These are phyloP conservation scores for Troides aeacus DNA, from an alignment of 2,888 invertebrate species.

Conservation along the genomic window DNA sequence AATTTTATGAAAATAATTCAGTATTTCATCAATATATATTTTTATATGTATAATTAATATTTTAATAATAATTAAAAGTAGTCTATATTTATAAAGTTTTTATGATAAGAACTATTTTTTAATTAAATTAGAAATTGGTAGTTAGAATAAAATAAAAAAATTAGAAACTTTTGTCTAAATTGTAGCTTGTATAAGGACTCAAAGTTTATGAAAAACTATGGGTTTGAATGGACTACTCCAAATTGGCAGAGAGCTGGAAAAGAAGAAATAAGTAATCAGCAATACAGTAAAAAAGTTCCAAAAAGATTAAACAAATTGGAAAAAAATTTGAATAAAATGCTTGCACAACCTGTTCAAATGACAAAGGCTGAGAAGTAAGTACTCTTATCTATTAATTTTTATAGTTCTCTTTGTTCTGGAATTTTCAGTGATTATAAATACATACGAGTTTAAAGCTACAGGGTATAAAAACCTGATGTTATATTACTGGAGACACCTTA, in stretches of 20 bases:
- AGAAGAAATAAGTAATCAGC: background rate
- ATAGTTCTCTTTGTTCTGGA: background rate
- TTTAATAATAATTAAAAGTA: too few relatives aligned
- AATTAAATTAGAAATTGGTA: too few relatives aligned
- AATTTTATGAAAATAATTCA: background rate
- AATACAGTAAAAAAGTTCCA: background rate
- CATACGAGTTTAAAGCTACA: too few relatives aligned
- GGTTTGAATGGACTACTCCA: slow-evolving; percentile 8
- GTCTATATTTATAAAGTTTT: too few relatives aligned
- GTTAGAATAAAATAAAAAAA: background rate
- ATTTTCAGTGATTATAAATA: background rate
- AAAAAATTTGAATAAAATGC: slow-evolving; percentile 42
- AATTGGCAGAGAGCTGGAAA: slow-evolving; percentile 27
- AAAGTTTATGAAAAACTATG: slow-evolving; percentile 2
- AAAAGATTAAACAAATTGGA: slow-evolving; percentile 37
- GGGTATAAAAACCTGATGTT: background rate
- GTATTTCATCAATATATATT: background rate
- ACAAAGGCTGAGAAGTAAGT: slow-evolving; percentile 40
- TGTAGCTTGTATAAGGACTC: background rate
- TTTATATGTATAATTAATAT: too few relatives aligned
- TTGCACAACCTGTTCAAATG: slow-evolving; percentile 47
- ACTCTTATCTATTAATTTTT: background rate
- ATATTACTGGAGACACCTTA: background rate
- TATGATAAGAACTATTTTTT: too few relatives aligned
- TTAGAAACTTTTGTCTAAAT: background rate